Evolutionary conservation across 2,797 vertebrate genomes (phyloP).

Genomic region (Huso huso): DNA sequence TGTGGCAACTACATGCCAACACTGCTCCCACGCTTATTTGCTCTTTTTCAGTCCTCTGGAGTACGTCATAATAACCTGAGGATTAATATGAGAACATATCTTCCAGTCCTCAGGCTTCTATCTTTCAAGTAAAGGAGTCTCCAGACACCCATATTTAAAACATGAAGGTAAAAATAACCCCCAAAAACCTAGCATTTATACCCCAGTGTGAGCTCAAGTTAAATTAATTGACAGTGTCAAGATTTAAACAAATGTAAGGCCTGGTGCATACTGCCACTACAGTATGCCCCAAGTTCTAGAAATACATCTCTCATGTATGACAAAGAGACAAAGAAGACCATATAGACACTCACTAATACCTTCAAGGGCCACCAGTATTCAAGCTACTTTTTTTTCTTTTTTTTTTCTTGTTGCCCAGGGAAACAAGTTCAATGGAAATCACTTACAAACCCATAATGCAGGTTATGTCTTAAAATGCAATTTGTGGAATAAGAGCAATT

Average conservation of each 20-base stretch:
- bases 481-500: slow-evolving; percentile 28
- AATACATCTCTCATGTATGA: too few relatives aligned
- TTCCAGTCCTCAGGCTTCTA: background rate
- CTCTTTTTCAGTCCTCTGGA: background rate
- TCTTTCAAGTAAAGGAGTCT: slow-evolving; percentile 2
- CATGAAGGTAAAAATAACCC: background rate
- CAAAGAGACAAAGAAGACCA: too few relatives aligned
- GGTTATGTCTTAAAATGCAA: background rate
- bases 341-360: too few relatives aligned
- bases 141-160: slow-evolving; percentile 1
- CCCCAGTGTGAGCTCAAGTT: background rate
- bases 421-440: slow-evolving; percentile 16
- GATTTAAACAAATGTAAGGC: background rate
- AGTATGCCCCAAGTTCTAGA: too few relatives aligned
- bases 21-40: background rate
- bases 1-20: background rate
- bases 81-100: background rate
- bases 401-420: slow-evolving; percentile 5
- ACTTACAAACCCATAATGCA: slow-evolving; percentile 7
- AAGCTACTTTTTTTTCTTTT: too few relatives aligned
- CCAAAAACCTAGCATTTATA: background rate
- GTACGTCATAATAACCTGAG: background rate
- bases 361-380: too few relatives aligned
- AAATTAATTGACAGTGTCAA: background rate
- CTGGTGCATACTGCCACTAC: background rate